Conservation (phyloP, 2,113 vertebrate genomes). For the Myocastor coypus region DNA sequence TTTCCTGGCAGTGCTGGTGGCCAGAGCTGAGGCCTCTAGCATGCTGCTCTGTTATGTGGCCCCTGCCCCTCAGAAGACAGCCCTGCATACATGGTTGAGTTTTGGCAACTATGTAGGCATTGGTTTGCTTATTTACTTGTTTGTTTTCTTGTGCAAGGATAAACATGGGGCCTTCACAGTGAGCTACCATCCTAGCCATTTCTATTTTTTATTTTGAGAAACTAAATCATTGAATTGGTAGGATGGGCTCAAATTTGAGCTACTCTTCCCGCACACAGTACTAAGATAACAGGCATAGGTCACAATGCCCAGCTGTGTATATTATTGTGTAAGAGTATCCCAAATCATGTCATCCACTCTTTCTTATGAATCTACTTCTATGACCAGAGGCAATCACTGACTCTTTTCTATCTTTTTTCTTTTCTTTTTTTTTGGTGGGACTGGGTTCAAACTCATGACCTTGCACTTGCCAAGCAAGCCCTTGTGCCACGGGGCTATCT, state of each 20-base stretch:
- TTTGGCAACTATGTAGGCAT: neutral
- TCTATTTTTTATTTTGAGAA: neutral
- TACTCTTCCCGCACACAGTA: neutral
- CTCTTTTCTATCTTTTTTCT: too few species aligned
- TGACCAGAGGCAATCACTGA: neutral
- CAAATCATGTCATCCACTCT: neutral
- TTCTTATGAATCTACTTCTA: neutral
- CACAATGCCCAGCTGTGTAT: neutral
- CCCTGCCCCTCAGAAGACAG: neutral
- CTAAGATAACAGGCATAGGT: neutral
- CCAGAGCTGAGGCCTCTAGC: neutral
- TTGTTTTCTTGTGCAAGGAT: neutral
- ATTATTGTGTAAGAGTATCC: neutral
- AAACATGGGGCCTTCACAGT: neutral
- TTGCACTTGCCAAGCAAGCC: too few species aligned
- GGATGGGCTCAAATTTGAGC: neutral
- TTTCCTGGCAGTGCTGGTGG: neutral
- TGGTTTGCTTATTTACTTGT: neutral
- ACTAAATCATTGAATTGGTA: neutral
- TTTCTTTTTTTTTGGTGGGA: too few species aligned
- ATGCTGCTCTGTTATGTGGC: too few species aligned
- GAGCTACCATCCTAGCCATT: neutral
- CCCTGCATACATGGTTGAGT: neutral
- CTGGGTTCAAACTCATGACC: too few species aligned
- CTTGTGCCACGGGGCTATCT: too few species aligned